Evolutionary conservation across 2,888 invertebrate genomes (phyloP).

Genomic region (Nasonia oneida): DNA sequence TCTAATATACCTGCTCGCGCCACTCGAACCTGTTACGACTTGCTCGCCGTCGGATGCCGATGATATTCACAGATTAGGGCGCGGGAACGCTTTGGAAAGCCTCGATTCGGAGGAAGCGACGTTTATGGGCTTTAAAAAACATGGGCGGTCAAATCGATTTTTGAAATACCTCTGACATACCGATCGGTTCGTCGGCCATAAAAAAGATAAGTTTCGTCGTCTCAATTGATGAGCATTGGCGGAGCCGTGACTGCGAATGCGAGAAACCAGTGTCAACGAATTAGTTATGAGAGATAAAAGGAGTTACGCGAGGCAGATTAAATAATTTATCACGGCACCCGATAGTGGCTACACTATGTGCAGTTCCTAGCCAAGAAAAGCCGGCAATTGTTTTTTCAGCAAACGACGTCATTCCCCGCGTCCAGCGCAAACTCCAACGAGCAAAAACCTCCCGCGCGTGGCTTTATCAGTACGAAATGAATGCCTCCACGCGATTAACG

Average conservation of each 20-base stretch:
- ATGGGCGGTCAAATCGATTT: slow-evolving; percentile 41
- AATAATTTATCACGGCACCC: not conserved
- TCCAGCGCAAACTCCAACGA: not conserved
- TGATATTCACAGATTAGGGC: slow-evolving; percentile 54
- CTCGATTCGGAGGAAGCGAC: slow-evolving; percentile 44
- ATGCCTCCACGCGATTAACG: not conserved
- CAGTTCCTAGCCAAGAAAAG: slow-evolving; percentile 1
- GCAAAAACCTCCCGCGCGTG: not conserved
- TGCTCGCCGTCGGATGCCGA: slow-evolving; percentile 27
- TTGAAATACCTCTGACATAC: slow-evolving; percentile 31
- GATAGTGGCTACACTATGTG: not conserved
- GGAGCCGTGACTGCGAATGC: not conserved
- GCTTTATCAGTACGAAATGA: not conserved
- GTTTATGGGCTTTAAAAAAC: slow-evolving; percentile 56
- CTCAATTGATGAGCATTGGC: slow-evolving; percentile 2
- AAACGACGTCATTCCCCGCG: not conserved
- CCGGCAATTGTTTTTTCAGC: slow-evolving; percentile 20
- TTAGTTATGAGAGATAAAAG: slow-evolving; percentile 30
- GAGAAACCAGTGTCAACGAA: slow-evolving; percentile 7
- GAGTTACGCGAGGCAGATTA: not conserved
- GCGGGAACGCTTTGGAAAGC: slow-evolving; percentile 36
- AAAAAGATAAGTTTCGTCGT: slow-evolving; percentile 28
- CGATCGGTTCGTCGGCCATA: slow-evolving; percentile 16
- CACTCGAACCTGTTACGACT: slow-evolving; percentile 51
- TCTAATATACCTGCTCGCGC: slow-evolving; percentile 36